Evolutionary conservation across 2,888 invertebrate species (phyloP).

Genomic region (Campoplex capitator): DNA sequence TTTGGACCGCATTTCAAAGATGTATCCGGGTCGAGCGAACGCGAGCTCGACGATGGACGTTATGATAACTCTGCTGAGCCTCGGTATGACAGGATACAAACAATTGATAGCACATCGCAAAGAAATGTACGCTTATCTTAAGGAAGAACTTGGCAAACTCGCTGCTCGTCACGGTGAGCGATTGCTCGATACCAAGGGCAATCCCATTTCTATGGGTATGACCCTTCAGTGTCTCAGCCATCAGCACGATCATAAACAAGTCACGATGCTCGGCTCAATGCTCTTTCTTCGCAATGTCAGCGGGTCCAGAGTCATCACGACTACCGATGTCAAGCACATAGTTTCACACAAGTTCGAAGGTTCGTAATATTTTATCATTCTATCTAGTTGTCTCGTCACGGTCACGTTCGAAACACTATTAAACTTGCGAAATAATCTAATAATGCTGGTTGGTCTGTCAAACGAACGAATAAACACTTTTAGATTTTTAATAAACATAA

Average conservation of each 20-base stretch:
- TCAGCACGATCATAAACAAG: slow-evolving; percentile 83
- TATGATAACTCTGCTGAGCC: slow-evolving; percentile 90
- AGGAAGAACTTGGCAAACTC: slow-evolving; percentile 86
- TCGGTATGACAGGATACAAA: slow-evolving; percentile 89
- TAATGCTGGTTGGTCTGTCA: too few relatives aligned
- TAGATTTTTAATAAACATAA: too few relatives aligned
- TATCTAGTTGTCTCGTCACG: too few relatives aligned
- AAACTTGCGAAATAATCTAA: too few relatives aligned
- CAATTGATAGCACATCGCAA: slow-evolving; percentile 87
- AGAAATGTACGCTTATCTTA: slow-evolving; percentile 87
- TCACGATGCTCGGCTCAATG: slow-evolving; percentile 90
- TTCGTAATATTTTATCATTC: slow-evolving; percentile 74
- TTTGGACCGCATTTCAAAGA: slow-evolving; percentile 88
- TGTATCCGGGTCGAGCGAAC: slow-evolving; percentile 91
- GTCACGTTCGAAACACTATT: too few relatives aligned
- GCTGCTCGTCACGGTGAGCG: slow-evolving; percentile 87
- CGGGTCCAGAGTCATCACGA: slow-evolving; percentile 88
- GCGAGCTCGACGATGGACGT: slow-evolving; percentile 90
- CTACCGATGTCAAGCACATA: slow-evolving; percentile 86
- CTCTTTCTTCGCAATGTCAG: slow-evolving; percentile 90
- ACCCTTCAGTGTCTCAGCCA: slow-evolving; percentile 80
- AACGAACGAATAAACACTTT: too few relatives aligned
- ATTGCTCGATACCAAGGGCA: slow-evolving; percentile 87
- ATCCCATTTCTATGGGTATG: slow-evolving; percentile 90
- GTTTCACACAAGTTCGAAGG: slow-evolving; percentile 87